Percentiles rank a stretch among this genome's conserved stretches.
Evolutionary conservation across 2,888 invertebrate species (phyloP).

Genomic region (Diarsia dahlii): DNA sequence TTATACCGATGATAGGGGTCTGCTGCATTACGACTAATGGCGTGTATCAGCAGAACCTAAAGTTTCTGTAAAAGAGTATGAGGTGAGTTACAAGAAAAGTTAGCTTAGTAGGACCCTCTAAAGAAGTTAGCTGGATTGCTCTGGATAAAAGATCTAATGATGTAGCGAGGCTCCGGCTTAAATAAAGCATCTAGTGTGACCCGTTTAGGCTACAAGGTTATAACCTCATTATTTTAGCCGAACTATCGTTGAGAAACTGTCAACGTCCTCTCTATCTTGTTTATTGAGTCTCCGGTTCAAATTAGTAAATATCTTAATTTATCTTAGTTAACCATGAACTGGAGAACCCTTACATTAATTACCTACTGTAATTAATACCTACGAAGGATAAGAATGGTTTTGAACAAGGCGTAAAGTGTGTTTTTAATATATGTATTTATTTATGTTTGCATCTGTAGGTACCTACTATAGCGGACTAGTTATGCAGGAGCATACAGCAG

Average conservation of each 20-base stretch:
- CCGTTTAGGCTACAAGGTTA: not conserved
- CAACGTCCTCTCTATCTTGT: slow-evolving; percentile 41
- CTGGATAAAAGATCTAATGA: not conserved
- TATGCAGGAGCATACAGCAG: slow-evolving; percentile 30
- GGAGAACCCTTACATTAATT: slow-evolving; percentile 56
- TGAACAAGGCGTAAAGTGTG: slow-evolving; percentile 50
- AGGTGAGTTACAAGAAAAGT: not conserved
- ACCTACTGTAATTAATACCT: slow-evolving; percentile 47
- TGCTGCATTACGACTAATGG: not conserved
- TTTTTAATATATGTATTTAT: slow-evolving; percentile 31
- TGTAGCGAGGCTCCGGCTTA: too few species aligned
- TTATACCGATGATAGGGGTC: slow-evolving; percentile 7
- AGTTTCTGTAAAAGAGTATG: not conserved
- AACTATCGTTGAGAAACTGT: slow-evolving; percentile 25
- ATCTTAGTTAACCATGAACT: slow-evolving; percentile 63
- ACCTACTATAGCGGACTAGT: slow-evolving; percentile 30
- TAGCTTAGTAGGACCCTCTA: not conserved
- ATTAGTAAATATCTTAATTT: slow-evolving; percentile 58
- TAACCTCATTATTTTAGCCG: slow-evolving; percentile 6
- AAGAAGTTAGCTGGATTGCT: not conserved
- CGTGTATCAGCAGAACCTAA: slow-evolving; percentile 7
- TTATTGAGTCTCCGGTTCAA: slow-evolving; percentile 45
- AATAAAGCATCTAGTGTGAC: not conserved
- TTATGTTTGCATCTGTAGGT: slow-evolving; percentile 24
- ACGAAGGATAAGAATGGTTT: slow-evolving; percentile 59